Base-by-base conservation (phyloP, 2,113 vertebrate species). In the Petroica traversi region DNA sequence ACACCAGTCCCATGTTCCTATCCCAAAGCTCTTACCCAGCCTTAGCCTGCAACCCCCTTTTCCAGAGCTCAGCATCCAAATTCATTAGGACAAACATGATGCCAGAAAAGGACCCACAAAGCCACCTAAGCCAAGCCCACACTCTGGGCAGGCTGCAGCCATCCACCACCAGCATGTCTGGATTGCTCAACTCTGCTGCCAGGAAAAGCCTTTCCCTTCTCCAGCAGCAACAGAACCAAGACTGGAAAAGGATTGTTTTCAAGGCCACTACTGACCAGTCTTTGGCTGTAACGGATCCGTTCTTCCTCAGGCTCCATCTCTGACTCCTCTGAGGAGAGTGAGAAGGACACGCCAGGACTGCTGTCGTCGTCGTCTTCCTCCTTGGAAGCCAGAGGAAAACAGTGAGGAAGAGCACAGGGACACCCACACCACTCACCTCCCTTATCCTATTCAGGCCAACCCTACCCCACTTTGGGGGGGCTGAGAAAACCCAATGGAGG, bases 231-330 rank as follows among this genome's bases (percentile, higher is more conserved):
- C 8, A 49, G 55, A 79, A 31, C 6, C 82, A 33, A 62, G 38
- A n/a, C 11, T 7, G 59, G 45, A 51, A 17, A 0, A 6, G 2
- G 26, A 51, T 1, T 22, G 29, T 46, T 63, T 63, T 9, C 24
- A 22, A 33, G 45, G 71, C 29, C 25, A 4, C 34, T 19, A 98
- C 99, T 99, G 95, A 99, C 99, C 99, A 99, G 97, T 97, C 99
- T 98, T 96, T 99, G 99, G 98, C 99, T 99, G 98, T 99, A 99
- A 64, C 99, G 99, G 91, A 99, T 98, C 82, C 98, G 98, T 71
- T 98, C 97, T 94, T 99, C 99, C 97, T 99, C 99, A 64, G 99
- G 99, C 97, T 94, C 98, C 98, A 98, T 98, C 96, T 98, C 98
- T 28, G 95, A 97, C 95, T 97, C 97, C 75, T 98, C 97, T 40